Percentiles rank a stretch among this genome's conserved stretches.
Evolutionary conservation across 2,888 invertebrate species (phyloP).

Genomic region (Pollenia amentaria): DNA sequence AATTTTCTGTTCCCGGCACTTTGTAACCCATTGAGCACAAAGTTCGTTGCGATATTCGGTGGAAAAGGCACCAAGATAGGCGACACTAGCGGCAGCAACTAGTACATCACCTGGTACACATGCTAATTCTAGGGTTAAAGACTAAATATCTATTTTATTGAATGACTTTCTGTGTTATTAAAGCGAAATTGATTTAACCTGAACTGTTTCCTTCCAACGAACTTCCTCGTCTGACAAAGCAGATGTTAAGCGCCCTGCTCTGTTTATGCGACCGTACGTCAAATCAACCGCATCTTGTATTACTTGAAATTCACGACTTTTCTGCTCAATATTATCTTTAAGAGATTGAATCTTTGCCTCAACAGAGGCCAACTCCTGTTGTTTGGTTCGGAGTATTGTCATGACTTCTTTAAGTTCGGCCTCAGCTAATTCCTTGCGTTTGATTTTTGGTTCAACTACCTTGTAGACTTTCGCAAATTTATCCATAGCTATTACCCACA

Average conservation of each 20-base stretch:
- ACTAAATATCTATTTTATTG: constrained; percentile 81
- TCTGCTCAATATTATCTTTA: constrained; percentile 88
- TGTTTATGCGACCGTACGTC: constrained; percentile 90
- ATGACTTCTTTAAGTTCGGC: constrained; percentile 90
- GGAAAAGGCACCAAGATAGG: constrained; percentile 96
- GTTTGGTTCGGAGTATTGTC: constrained; percentile 91
- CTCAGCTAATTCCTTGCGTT: constrained; percentile 91
- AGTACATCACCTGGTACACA: constrained; percentile 94
- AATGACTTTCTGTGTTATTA: not conserved
- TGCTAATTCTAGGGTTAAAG: constrained; percentile 88
- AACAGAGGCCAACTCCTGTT: constrained; percentile 92
- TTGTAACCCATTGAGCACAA: constrained; percentile 88
- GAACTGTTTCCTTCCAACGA: constrained; percentile 92
- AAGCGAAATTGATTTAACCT: constrained; percentile 75
- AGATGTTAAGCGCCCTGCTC: constrained; percentile 93
- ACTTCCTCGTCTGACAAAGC: constrained; percentile 94
- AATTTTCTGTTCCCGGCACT: constrained; percentile 88
- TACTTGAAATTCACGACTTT: constrained; percentile 90
- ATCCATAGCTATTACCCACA: constrained; percentile 97
- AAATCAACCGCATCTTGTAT: constrained; percentile 90
- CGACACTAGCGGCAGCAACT: constrained; percentile 93
- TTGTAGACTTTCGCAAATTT: constrained; percentile 94
- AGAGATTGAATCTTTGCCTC: constrained; percentile 87
- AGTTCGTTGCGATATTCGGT: constrained; percentile 89
- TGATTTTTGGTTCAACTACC: constrained; percentile 94